Evolutionary conservation across 2,113 vertebrate species (phyloP).

Genomic region (Chloropsis cyanopogon): DNA sequence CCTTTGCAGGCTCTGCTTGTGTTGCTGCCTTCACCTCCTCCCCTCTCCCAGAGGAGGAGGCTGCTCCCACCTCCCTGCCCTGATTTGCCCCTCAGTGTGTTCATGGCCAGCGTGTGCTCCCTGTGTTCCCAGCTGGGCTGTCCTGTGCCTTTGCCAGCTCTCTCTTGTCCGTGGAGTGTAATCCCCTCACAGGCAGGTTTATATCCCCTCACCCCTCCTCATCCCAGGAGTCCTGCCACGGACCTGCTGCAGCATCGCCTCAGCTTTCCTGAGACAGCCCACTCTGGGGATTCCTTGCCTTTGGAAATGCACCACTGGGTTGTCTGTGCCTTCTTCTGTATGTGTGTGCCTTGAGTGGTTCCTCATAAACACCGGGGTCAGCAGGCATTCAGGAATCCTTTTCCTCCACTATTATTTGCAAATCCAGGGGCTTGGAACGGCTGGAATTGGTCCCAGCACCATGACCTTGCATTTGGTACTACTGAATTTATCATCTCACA

Average conservation of each 20-base stretch:
- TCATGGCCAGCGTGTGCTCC: rapidly evolving
- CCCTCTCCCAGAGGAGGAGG: not conserved
- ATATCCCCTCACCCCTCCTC: not conserved
- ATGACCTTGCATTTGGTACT: not conserved
- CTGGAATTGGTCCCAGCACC: not conserved
- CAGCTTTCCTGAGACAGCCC: not conserved
- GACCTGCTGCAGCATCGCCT: not conserved
- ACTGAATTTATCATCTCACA: not conserved
- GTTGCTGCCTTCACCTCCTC: not conserved
- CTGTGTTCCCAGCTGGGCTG: not conserved
- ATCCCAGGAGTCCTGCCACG: not conserved
- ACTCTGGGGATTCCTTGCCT: not conserved
- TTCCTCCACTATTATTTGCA: not conserved
- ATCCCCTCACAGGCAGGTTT: not conserved
- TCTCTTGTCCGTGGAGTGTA: not conserved
- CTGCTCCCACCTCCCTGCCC: not conserved
- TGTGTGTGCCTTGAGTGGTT: not conserved
- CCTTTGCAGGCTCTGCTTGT: not conserved
- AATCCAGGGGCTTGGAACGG: not conserved
- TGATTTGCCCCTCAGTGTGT: not conserved
- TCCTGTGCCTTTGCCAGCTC: not conserved
- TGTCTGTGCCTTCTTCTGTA: not conserved
- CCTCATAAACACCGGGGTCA: rapidly evolving
- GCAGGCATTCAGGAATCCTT: not conserved
- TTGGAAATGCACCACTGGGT: not conserved